Conservation (phyloP, 2,888 invertebrate species). For the Phorcus lineatus region DNA sequence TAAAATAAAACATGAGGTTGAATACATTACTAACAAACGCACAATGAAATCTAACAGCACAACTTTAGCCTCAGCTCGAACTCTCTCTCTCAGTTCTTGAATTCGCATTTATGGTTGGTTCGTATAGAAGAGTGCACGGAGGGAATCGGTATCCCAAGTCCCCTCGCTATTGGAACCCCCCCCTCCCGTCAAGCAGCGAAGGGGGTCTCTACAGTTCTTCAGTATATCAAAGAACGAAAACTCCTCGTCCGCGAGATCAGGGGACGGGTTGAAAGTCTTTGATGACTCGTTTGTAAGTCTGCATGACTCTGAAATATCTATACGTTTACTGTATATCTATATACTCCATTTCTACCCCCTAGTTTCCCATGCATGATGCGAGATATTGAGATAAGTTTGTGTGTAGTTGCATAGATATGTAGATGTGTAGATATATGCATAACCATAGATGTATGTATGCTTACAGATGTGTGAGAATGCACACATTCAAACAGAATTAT, state of each 20-base stretch:
- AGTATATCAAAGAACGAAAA: conserved; percentile 37
- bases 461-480: too few relatives aligned
- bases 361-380: too few relatives aligned
- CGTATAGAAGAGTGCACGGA: conserved; percentile 43
- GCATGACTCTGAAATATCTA: conserved; percentile 6
- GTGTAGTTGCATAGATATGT: background rate
- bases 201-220: conserved; percentile 62
- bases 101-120: background rate
- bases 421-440: too few relatives aligned
- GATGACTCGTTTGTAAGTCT: conserved; percentile 50
- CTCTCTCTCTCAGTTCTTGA: background rate
- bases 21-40: background rate
- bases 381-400: background rate
- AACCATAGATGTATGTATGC: too few relatives aligned
- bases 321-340: background rate
- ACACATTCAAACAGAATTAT: too few relatives aligned
- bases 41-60: background rate
- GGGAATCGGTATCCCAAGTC: conserved; percentile 62
- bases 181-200: conserved; percentile 60
- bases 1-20: background rate
- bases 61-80: background rate
- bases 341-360: background rate
- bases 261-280: conserved; percentile 34
- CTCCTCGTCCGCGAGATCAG: conserved; percentile 27
- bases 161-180: conserved; percentile 53